Evolutionary conservation across 2,113 vertebrate species (phyloP), one percentile per base, ranked within the genome.

Genomic region (Lethenteron reissneri): DNA sequence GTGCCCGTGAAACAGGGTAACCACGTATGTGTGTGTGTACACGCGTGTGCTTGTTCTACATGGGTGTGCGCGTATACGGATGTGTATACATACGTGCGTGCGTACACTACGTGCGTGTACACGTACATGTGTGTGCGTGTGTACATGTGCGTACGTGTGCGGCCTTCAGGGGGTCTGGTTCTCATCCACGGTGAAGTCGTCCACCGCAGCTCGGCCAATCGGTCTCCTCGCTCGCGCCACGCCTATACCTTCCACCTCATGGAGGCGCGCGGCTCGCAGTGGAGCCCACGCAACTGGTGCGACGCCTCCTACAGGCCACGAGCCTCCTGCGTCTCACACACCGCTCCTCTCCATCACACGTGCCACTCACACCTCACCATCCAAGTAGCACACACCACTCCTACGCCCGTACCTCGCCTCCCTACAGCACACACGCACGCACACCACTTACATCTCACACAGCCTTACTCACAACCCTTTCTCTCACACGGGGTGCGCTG

Each of bases 271-370:
- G 82, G 79, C 74, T 86, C 88, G 0, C 56, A 17, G 71, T 99
- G 94, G 94, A 95, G 86, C 79, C 79, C 83, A 0, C 86, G 90
- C 56, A 99, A 99, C 82, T 99, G 94, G 94, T 97, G 79, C 78
- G 81, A 19, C 70, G 71, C 41, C 41, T 41, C 41, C 41, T 41
- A 41, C 41, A 41, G 3, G 41, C 41, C 41, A 41, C 41, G 41
- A 41, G 41, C 41, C 41, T 41, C 41, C 41, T 41, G 41, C 41
- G 41, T 6, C 5, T 41, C 41, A 41, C 41, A 7, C 41, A 41
- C 41, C 41, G 41, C 41, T 41, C 41, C 5, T 41, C 41, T 41
- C 5, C 41, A 41, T 41, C 41, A 41, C 41, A 41, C 41, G 41
- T 41, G 41, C 41, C 41, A 41, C 41, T 41, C 41, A 41, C 41